Evolutionary conservation across 1,140 invertebrate genomes (phyloP).

Genomic region (Drosophila nigromelanica): DNA sequence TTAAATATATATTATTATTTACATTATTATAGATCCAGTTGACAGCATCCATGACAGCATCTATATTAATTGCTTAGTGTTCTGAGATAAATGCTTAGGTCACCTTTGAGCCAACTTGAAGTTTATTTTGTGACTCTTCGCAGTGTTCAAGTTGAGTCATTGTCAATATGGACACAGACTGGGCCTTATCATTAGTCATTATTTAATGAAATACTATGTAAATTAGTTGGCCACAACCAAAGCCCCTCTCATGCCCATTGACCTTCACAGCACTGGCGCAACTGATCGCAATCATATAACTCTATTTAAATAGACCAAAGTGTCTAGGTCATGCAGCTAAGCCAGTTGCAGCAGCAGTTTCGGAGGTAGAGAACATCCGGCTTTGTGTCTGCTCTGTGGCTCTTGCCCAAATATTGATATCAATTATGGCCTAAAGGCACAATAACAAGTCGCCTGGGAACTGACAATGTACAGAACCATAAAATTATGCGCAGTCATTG

Average conservation of each 20-base stretch:
- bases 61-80: not conserved
- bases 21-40: too few species aligned
- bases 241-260: conserved; percentile 24
- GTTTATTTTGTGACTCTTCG: conserved; percentile 13
- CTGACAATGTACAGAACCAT: conserved; percentile 50
- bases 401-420: conserved; percentile 38
- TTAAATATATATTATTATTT: too few species aligned
- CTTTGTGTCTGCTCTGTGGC: not conserved
- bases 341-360: conserved; percentile 42
- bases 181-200: conserved; percentile 46
- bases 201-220: conserved; percentile 29
- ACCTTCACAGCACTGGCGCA: conserved; percentile 24
- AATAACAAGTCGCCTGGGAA: conserved; percentile 37
- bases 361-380: not conserved
- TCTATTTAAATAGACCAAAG: conserved; percentile 42
- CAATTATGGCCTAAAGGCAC: conserved; percentile 45
- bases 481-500: conserved; percentile 79
- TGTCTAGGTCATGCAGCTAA: conserved; percentile 66
- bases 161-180: not conserved
- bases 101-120: not conserved
- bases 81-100: not conserved
- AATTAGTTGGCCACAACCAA: conserved; percentile 19
- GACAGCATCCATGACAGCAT: not conserved
- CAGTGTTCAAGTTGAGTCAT: conserved; percentile 12
- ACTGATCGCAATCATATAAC: conserved; percentile 46